Evolutionary conservation across 2,113 vertebrate genomes (phyloP).

Genomic region (Gallinago media): DNA sequence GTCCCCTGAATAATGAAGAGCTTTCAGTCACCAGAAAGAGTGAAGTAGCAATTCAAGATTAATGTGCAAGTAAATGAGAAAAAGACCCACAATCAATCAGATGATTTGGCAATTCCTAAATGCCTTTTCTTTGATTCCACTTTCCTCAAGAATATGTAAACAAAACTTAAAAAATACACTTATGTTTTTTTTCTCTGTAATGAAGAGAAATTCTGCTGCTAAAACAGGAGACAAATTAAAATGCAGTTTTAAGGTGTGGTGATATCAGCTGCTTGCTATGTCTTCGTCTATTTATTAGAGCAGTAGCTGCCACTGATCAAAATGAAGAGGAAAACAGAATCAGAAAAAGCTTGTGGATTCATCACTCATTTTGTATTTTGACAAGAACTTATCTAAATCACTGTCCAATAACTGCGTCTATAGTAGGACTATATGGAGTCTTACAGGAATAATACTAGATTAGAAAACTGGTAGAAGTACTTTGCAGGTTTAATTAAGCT

Average conservation of each 20-base stretch:
- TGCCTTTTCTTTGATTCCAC: not conserved
- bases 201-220: not conserved
- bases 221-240: not conserved
- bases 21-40: slow-evolving; percentile 13
- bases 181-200: not conserved
- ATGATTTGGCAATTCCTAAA: not conserved
- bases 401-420: not conserved
- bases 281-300: not conserved
- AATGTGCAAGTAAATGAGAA: not conserved
- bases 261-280: not conserved
- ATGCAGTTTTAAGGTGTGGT: not conserved
- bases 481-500: not conserved
- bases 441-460: not conserved
- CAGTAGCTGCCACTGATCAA: not conserved
- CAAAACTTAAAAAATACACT: not conserved
- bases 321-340: not conserved
- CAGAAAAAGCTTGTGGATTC: not conserved
- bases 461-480: not conserved
- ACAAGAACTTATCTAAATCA: not conserved
- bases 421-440: not conserved
- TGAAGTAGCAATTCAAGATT: slow-evolving; percentile 21
- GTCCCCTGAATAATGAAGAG: slow-evolving; percentile 27
- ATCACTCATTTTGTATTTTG: not conserved
- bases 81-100: slow-evolving; percentile 25
- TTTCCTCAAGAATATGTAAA: slow-evolving; percentile 8